Conservation (phyloP, 2,113 vertebrate genomes). For the Festucalex cinctus region DNA sequence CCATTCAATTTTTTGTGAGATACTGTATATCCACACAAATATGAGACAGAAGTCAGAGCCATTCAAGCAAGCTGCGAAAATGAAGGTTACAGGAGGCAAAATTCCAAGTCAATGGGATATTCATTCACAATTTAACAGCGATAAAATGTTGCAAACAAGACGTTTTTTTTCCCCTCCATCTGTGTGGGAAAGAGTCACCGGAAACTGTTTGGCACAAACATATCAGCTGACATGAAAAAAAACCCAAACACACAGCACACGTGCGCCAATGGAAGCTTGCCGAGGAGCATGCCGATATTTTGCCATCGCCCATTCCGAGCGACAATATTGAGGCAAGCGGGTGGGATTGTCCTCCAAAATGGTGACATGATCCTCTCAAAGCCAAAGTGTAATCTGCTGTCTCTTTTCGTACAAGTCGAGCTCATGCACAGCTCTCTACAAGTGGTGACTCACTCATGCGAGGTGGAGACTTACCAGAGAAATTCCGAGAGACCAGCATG, state of each 20-base stretch:
- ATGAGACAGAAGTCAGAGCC: no score
- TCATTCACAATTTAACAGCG: neutral
- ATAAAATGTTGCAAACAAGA: neutral
- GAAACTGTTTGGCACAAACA: no score
- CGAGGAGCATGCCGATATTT: neutral
- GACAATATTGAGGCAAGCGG: neutral
- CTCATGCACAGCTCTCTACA: neutral
- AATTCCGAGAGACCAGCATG: conserved; percentile 94
- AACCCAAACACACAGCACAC: neutral
- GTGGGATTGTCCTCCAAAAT: neutral
- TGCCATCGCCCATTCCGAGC: neutral
- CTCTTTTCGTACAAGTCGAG: neutral
- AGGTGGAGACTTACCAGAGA: conserved; percentile 82
- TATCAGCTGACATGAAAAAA: no score
- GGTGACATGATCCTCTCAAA: neutral
- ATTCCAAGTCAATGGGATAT: neutral
- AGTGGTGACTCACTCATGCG: neutral
- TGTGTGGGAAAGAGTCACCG: no score
- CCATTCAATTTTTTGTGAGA: no score
- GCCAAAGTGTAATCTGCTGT: neutral
- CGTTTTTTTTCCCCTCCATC: no score
- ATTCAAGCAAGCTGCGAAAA: no score
- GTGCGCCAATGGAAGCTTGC: neutral
- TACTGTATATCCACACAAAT: no score
- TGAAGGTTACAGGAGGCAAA: neutral